A percentile compares a stretch with the other conserved stretches of the same genome.
phyloP scores from a whole-genome alignment of 2,888 invertebrate species.

The Epistrophe eligans region DNA sequence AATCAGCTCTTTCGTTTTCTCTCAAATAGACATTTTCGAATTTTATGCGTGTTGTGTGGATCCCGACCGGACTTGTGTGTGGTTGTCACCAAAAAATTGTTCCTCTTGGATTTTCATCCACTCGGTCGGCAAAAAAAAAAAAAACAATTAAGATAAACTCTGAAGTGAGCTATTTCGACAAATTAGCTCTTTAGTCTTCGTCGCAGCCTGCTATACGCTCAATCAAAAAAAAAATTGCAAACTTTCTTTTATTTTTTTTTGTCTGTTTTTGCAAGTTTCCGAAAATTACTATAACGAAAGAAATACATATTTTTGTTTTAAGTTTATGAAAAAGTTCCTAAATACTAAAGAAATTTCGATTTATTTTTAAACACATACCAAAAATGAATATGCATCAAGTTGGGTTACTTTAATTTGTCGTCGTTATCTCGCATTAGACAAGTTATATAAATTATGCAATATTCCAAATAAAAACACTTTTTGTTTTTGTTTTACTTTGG shows the following conservation, averaged over 20 bases:
- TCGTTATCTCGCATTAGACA: slow-evolving; percentile 24
- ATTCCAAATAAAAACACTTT: slow-evolving; percentile 51
- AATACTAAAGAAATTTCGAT: slow-evolving; percentile 18
- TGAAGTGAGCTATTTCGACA: slow-evolving; percentile 42
- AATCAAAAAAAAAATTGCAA: slow-evolving; percentile 41
- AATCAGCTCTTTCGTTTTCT: not conserved
- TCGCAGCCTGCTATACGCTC: slow-evolving; percentile 50
- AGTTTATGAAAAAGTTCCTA: slow-evolving; percentile 23
- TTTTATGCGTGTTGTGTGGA: slow-evolving; percentile 27
- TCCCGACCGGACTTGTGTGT: slow-evolving; percentile 6
- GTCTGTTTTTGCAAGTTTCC: slow-evolving; percentile 24
- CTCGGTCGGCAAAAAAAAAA: slow-evolving; percentile 12
- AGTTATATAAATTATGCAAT: slow-evolving; percentile 67
- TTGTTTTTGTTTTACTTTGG: slow-evolving; percentile 12
- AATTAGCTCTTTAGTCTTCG: slow-evolving; percentile 57
- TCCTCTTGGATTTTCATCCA: slow-evolving; percentile 44
- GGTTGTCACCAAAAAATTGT: slow-evolving; percentile 55
- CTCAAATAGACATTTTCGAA: not conserved
- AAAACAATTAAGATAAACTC: slow-evolving; percentile 39
- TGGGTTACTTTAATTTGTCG: slow-evolving; percentile 39
- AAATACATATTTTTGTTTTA: slow-evolving; percentile 1
- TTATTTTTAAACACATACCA: slow-evolving; percentile 60
- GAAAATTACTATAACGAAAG: slow-evolving; percentile 24
- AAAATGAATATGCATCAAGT: slow-evolving; percentile 30
- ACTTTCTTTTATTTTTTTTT: slow-evolving; percentile 23